Conservation (phyloP, 1,140 invertebrate genomes). For the Trachymyrmex cornetzi region DNA sequence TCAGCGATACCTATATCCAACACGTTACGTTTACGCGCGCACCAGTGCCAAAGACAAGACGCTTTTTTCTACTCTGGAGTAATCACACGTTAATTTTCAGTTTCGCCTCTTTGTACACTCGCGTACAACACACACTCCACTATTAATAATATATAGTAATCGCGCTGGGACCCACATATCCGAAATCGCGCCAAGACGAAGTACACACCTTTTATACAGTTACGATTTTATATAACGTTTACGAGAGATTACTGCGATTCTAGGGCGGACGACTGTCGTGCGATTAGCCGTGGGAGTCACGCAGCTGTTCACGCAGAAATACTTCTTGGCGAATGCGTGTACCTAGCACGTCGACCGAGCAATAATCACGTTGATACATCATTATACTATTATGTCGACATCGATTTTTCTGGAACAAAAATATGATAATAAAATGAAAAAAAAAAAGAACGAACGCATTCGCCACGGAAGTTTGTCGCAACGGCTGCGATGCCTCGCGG, state of each 20-base stretch:
- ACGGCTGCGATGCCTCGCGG: slow-evolving; percentile 54
- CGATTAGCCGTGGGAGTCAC: slow-evolving; percentile 29
- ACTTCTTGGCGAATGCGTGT: slow-evolving; percentile 64
- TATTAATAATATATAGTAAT: slow-evolving; percentile 10
- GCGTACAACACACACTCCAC: slow-evolving; percentile 11
- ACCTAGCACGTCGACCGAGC: slow-evolving; percentile 32
- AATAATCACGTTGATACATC: slow-evolving; percentile 54
- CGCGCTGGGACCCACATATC: slow-evolving; percentile 66
- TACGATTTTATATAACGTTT: slow-evolving; percentile 75
- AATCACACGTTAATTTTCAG: slow-evolving; percentile 20
- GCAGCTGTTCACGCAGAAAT: background rate
- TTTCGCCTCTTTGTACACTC: slow-evolving; percentile 42
- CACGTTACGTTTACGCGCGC: slow-evolving; percentile 77
- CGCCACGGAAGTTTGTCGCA: slow-evolving; percentile 50
- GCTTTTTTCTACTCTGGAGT: slow-evolving; percentile 46
- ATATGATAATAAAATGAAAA: background rate
- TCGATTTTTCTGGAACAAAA: background rate
- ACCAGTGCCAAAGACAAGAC: slow-evolving; percentile 81
- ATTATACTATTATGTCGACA: background rate
- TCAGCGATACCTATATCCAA: slow-evolving; percentile 67
- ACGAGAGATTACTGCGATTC: slow-evolving; percentile 74
- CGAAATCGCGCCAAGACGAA: slow-evolving; percentile 54
- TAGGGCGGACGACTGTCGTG: slow-evolving; percentile 64
- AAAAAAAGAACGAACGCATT: slow-evolving; percentile 37
- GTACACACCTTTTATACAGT: slow-evolving; percentile 65